Percentiles rank a stretch among this genome's conserved stretches.
These are phyloP conservation scores for Griposia aprilina DNA, from an alignment of 2,888 invertebrate genomes.

Conservation along the genomic window DNA sequence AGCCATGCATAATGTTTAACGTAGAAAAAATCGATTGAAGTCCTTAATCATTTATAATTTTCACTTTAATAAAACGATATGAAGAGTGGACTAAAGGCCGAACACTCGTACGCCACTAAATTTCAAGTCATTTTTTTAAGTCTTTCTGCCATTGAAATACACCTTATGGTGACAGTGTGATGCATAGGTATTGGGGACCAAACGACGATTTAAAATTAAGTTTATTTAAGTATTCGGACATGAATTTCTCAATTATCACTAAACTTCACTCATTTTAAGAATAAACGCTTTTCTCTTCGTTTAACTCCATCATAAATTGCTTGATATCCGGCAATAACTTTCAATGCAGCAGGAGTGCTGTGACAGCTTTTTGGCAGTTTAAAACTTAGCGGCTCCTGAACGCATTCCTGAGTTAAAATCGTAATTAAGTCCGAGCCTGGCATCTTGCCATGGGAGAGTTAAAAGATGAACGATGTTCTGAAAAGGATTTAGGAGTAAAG, in stretches of 20 bases:
- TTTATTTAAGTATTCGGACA: not conserved
- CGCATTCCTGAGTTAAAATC: constrained; percentile 25
- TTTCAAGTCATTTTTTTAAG: not conserved
- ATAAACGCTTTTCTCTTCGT: not conserved
- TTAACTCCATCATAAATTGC: constrained; percentile 18
- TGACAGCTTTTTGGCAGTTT: constrained; percentile 42
- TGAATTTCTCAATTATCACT: not conserved
- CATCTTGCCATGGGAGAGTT: constrained; percentile 49
- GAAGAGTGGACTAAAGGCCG: not conserved
- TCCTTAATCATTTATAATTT: not conserved
- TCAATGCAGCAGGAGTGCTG: not conserved
- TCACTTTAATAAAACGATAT: not conserved
- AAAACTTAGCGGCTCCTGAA: constrained; percentile 23
- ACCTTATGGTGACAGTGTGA: not conserved
- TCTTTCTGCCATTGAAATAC: not conserved
- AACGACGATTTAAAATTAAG: not conserved
- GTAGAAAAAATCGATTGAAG: not conserved
- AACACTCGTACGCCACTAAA: not conserved
- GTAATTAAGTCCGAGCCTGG: constrained; percentile 60
- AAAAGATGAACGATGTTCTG: constrained; percentile 24
- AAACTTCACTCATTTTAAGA: not conserved
- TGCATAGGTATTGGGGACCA: not conserved
- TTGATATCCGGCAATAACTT: constrained; percentile 28
- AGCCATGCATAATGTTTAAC: no score
- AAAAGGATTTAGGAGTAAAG: constrained; percentile 1